A percentile compares a stretch with the other conserved stretches of the same genome.
Conservation (phyloP, 2,888 invertebrate species). For the Drosophila melanosoma region DNA sequence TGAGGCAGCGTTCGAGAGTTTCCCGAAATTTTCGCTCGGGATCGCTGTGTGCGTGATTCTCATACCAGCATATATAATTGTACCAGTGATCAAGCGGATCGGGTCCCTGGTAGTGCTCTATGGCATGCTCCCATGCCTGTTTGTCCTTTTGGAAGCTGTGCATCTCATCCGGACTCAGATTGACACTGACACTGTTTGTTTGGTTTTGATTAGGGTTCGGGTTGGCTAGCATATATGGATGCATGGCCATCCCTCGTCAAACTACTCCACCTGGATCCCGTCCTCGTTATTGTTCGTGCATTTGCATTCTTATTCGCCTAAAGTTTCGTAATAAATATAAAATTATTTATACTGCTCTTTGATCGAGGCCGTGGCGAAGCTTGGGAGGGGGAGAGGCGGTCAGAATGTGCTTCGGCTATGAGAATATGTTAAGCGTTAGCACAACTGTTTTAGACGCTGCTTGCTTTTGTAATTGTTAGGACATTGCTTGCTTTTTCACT, state of each 20-base stretch:
- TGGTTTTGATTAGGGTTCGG: slow-evolving; percentile 55
- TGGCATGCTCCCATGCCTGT: slow-evolving; percentile 91
- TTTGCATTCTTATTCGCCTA: slow-evolving; percentile 17
- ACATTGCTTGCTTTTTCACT: slow-evolving; percentile 33
- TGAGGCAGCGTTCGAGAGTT: slow-evolving; percentile 93
- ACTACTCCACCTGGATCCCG: slow-evolving; percentile 10
- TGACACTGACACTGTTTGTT: slow-evolving; percentile 46
- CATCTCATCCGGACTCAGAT: slow-evolving; percentile 78
- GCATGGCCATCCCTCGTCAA: slow-evolving; percentile 67
- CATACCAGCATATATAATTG: slow-evolving; percentile 96
- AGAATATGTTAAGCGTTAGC: slow-evolving; percentile 6
- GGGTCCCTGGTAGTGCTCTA: slow-evolving; percentile 92
- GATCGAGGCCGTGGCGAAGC: slow-evolving; percentile 31
- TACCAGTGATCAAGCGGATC: slow-evolving; percentile 96
- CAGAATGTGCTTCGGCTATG: slow-evolving; percentile 6
- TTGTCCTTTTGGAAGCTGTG: slow-evolving; percentile 84
- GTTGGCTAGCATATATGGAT: slow-evolving; percentile 73
- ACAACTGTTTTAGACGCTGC: not conserved
- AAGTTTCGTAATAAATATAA: slow-evolving; percentile 61
- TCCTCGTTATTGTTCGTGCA: slow-evolving; percentile 31
- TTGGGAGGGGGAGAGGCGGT: not conserved
- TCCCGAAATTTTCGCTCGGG: slow-evolving; percentile 97
- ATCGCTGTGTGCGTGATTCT: slow-evolving; percentile 90
- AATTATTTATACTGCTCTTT: slow-evolving; percentile 53
- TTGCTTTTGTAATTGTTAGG: not conserved